Evolutionary conservation across 2,888 invertebrate genomes (phyloP), one percentile per base, ranked within the genome.

Genomic region (Rotaria sp.): DNA sequence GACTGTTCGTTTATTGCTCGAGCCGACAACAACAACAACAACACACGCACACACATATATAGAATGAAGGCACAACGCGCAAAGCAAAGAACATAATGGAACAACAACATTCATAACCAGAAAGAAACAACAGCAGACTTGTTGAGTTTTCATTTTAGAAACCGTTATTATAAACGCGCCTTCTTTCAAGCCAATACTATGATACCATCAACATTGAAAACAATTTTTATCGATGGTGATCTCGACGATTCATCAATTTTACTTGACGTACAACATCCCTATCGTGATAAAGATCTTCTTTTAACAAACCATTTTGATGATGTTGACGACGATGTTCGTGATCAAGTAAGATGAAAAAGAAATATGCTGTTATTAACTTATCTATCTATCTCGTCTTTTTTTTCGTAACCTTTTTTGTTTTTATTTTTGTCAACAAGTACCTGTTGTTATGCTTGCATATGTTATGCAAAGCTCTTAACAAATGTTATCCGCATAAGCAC

Each of bases 141-240:
- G 21, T 67, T 67, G 67, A 67, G 35, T 67, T 67, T 67, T 67
- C 18, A 35, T 5, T 67, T 67, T 35, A 67, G 18, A 35, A 67
- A 67, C 3, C 10, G 35, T 21, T 67, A 0, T 15, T 35, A 18
- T 38, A 38, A 52, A 15, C 18, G 21, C 67, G 30, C 21, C 35
- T 67, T 35, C 35, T 5, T 38, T 21, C 38, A 35, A 67, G 13
- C 35, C 35, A 67, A 35, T 67, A 45, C 26, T 45, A 80, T 80
- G 45, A 80, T 80, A n/a, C 80, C 45, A 45, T 80, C 80, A 21
- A 80, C 80, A 80, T 80, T 80, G 26, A 80, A 80, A 80, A 45
- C 80, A 3, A 80, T 80, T 15, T 80, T 80, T 45, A n/a, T 80
- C 13, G 80, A 80, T 15, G 45, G 35, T 67, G 67, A 80, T 80